These are phyloP conservation scores for Aspiorhynchus laticeps DNA, from an alignment of 2,113 vertebrate genomes.

Conservation along the genomic window DNA sequence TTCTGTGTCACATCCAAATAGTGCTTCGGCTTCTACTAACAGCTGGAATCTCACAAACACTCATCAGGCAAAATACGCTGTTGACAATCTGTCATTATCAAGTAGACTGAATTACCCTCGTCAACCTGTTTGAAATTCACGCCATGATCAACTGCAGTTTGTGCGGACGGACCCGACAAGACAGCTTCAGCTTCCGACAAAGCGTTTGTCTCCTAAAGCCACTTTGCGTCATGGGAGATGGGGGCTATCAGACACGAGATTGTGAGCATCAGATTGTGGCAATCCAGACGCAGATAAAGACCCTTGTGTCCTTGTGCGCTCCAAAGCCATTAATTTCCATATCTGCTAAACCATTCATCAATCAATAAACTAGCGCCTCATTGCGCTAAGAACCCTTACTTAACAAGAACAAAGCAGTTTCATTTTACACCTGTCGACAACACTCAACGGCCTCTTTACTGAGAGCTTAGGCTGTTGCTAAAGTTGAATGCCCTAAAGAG, in stretches of 20 bases:
- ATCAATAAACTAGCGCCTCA: constrained; percentile 67
- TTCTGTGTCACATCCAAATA: not conserved
- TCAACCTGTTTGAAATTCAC: constrained; percentile 49
- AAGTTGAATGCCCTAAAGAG: not conserved
- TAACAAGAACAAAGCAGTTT: constrained; percentile 36
- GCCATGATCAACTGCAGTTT: constrained; percentile 35
- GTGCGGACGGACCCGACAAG: constrained; percentile 20
- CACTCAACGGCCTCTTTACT: not conserved
- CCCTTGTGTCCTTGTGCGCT: constrained; percentile 59
- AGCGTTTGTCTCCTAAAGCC: constrained; percentile 40
- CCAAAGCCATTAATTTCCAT: constrained; percentile 68
- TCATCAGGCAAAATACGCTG: constrained; percentile 38
- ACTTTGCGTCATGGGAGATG: constrained; percentile 45
- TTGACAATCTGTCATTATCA: constrained; percentile 52
- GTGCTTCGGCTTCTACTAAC: not conserved
- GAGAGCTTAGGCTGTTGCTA: not conserved
- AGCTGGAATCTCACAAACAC: constrained; percentile 20
- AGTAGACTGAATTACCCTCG: constrained; percentile 50
- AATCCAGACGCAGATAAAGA: constrained; percentile 56
- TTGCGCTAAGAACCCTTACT: constrained; percentile 40
- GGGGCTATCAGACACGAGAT: constrained; percentile 52
- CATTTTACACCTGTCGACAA: constrained; percentile 27
- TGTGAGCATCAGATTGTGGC: constrained; percentile 50
- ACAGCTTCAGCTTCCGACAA: constrained; percentile 33
- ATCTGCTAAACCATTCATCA: constrained; percentile 72